These are phyloP conservation scores for Cryptops parisi DNA, from an alignment of 2,888 invertebrate genomes.

Conservation along the genomic window DNA sequence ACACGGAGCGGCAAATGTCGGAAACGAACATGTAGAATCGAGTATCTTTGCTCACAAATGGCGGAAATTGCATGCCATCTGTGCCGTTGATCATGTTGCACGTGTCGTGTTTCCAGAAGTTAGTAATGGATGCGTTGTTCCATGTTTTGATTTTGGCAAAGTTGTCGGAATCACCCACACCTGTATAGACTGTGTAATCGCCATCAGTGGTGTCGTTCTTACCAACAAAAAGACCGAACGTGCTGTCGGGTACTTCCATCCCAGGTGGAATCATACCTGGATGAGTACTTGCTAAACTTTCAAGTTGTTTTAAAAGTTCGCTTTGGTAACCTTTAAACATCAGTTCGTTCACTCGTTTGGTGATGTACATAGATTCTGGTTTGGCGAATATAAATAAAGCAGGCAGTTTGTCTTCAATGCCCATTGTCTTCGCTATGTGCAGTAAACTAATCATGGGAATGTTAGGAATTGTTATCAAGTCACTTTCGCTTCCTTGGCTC, in stretches of 20 bases:
- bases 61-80: slow-evolving; percentile 7
- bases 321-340: slow-evolving; percentile 6
- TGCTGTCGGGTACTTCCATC: neutral
- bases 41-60: slow-evolving; percentile 1
- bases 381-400: no score
- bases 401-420: no score
- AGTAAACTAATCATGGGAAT: neutral
- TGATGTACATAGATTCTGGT: neutral
- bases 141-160: neutral
- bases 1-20: slow-evolving; percentile 7
- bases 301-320: neutral
- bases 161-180: neutral
- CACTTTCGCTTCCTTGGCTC: neutral
- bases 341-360: neutral
- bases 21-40: neutral
- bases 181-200: neutral
- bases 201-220: slow-evolving; percentile 1
- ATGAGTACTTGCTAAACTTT: neutral
- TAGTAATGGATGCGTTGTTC: neutral
- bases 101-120: neutral
- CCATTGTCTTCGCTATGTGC: neutral
- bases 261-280: no score
- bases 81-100: slow-evolving; percentile 7
- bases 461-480: slow-evolving; percentile 3
- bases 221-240: slow-evolving; percentile 3